Conservation (phyloP, 2,113 vertebrate genomes). For the Oreotrochilus melanogaster region DNA sequence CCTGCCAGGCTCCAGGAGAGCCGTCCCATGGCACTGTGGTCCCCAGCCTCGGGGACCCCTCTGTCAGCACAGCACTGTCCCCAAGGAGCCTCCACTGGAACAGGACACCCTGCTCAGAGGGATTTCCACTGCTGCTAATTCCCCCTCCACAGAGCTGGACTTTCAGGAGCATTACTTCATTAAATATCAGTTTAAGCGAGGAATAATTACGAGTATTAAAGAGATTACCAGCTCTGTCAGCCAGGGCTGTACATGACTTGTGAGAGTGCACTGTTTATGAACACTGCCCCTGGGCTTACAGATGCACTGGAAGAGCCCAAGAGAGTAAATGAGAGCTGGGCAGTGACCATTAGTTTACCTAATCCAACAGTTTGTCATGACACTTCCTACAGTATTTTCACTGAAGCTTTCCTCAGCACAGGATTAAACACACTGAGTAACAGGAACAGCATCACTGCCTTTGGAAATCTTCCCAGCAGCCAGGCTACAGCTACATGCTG, state of each 20-base stretch:
- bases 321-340: neutral
- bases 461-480: neutral
- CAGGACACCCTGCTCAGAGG: neutral
- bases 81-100: neutral
- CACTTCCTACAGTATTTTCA: neutral
- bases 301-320: neutral
- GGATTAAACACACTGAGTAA: neutral
- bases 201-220: neutral
- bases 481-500: neutral
- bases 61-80: neutral
- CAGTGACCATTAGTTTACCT: neutral
- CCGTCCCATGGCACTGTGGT: accelerated
- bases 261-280: neutral
- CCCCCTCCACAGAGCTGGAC: neutral
- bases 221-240: neutral
- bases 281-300: neutral
- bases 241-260: accelerated
- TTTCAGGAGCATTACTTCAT: neutral
- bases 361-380: neutral
- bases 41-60: accelerated
- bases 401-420: neutral
- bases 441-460: accelerated
- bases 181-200: neutral
- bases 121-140: neutral
- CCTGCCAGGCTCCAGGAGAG: neutral